phyloP scores from a whole-genome alignment of 2,797 vertebrate genomes.

The Ambastaia sidthimunki region DNA sequence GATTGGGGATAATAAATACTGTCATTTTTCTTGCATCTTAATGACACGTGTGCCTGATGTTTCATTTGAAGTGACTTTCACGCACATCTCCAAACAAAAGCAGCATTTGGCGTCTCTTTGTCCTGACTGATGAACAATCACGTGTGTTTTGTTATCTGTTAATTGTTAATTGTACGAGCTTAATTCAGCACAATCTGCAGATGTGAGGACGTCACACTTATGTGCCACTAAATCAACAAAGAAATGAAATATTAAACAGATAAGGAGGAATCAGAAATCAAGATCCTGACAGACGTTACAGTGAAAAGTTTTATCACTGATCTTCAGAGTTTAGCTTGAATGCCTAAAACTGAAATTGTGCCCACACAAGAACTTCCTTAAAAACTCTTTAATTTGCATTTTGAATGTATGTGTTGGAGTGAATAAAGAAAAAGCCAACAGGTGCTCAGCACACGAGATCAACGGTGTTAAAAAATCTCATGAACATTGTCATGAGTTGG shows the following conservation, averaged over 20 bases:
- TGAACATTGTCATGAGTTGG: too few species aligned
- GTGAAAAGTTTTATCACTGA: not conserved
- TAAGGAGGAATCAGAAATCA: slow-evolving; percentile 28
- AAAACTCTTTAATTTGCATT: not conserved
- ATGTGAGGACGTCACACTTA: not conserved
- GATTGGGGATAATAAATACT: slow-evolving; percentile 14
- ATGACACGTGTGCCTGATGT: not conserved
- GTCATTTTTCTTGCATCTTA: not conserved
- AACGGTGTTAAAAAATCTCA: not conserved
- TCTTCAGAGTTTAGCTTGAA: not conserved
- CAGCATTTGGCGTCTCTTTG: not conserved
- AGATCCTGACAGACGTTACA: too few species aligned
- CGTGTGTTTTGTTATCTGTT: slow-evolving; percentile 26
- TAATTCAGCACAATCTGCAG: slow-evolving; percentile 9
- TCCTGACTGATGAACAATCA: slow-evolving; percentile 43
- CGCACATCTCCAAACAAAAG: not conserved
- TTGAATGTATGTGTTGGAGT: not conserved
- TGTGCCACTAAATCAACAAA: slow-evolving; percentile 30
- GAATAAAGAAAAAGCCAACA: not conserved
- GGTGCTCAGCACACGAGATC: not conserved
- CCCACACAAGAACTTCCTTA: too few species aligned
- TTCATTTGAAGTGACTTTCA: not conserved
- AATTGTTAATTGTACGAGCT: slow-evolving; percentile 18
- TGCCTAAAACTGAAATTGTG: too few species aligned
- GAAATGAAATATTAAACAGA: slow-evolving; percentile 58